These are phyloP conservation scores for Caradrina kadenii DNA, from an alignment of 2,888 invertebrate genomes.

Conservation along the genomic window DNA sequence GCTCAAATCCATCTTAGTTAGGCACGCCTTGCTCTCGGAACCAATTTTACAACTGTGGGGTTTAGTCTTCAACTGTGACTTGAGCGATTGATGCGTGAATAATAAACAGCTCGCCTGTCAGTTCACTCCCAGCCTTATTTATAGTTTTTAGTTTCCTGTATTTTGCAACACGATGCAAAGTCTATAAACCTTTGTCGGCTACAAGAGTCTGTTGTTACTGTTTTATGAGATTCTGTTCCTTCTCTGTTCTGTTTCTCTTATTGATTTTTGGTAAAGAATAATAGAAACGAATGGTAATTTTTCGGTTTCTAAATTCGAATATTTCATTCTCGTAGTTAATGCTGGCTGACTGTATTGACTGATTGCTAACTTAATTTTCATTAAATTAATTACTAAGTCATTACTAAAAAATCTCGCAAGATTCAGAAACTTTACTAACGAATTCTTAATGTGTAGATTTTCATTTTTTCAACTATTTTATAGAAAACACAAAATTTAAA, in stretches of 20 bases:
- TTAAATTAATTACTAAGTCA: no score
- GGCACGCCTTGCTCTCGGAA: constrained; percentile 40
- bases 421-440: no score
- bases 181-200: constrained; percentile 5
- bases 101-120: constrained; percentile 53
- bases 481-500: no score
- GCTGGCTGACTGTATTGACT: background rate
- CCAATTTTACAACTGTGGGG: constrained; percentile 55
- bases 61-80: constrained; percentile 45
- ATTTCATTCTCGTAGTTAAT: background rate
- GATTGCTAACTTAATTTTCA: no score
- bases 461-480: no score
- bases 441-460: no score
- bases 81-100: constrained; percentile 51
- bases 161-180: constrained; percentile 19
- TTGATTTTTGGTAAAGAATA: background rate
- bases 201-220: background rate
- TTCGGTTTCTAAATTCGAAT: background rate
- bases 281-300: background rate
- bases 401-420: no score
- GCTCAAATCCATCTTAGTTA: constrained; percentile 45
- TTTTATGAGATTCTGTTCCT: background rate
- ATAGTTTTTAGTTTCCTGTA: constrained; percentile 42
- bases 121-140: constrained; percentile 42
- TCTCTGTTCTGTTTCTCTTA: background rate